phyloP scores from a whole-genome alignment of 1,140 invertebrate species.

The Cyclargus thomasi region DNA sequence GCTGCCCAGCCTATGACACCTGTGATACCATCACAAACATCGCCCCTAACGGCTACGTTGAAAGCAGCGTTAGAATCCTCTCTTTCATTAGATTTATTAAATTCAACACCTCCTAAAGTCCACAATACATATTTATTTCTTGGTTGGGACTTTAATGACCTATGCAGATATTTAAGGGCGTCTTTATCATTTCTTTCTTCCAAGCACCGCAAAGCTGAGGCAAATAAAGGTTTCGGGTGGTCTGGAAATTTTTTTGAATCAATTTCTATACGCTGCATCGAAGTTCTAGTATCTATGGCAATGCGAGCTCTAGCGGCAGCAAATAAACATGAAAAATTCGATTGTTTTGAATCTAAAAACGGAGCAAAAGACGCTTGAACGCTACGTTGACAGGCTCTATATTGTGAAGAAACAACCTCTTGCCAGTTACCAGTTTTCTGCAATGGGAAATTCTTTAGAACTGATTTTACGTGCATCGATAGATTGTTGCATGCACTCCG shows the following conservation, averaged over 20 bases:
- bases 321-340: slow-evolving; percentile 28
- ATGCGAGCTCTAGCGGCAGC: slow-evolving; percentile 44
- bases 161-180: slow-evolving; percentile 42
- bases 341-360: slow-evolving; percentile 35
- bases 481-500: slow-evolving; percentile 57
- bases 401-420: slow-evolving; percentile 54
- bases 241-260: slow-evolving; percentile 37
- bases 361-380: slow-evolving; percentile 60
- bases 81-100: slow-evolving; percentile 40
- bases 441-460: slow-evolving; percentile 55
- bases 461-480: slow-evolving; percentile 43
- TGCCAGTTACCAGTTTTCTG: slow-evolving; percentile 47
- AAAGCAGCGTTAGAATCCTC: slow-evolving; percentile 49
- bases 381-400: slow-evolving; percentile 53
- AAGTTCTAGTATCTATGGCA: slow-evolving; percentile 44
- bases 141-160: slow-evolving; percentile 40
- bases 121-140: slow-evolving; percentile 59
- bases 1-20: slow-evolving; percentile 60
- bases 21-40: slow-evolving; percentile 49
- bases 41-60: slow-evolving; percentile 52
- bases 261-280: slow-evolving; percentile 40
- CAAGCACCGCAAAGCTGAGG: slow-evolving; percentile 48
- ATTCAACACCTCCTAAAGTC: slow-evolving; percentile 49
- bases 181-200: slow-evolving; percentile 45
- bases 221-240: slow-evolving; percentile 45